A percentile compares a stretch with the other conserved stretches of the same genome.
These are phyloP conservation scores for Myiothlypis coronata DNA, from an alignment of 2,797 vertebrate species.

Conservation along the genomic window DNA sequence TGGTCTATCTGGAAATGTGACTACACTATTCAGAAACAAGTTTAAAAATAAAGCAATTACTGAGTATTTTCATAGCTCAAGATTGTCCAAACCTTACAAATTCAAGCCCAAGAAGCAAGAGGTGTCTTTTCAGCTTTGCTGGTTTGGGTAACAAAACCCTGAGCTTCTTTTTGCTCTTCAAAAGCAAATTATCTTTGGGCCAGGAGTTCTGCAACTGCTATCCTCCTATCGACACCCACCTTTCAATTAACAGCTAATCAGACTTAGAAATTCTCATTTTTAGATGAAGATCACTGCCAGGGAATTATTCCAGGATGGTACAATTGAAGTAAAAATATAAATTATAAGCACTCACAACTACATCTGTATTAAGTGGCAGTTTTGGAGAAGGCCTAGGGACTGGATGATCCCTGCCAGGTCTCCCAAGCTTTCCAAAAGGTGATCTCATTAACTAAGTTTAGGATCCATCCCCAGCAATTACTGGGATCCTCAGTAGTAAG, in stretches of 20 bases:
- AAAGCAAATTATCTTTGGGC: neutral
- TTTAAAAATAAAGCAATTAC: neutral
- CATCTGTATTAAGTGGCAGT: neutral
- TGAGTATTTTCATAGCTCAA: neutral
- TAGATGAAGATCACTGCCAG: neutral
- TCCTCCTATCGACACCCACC: neutral
- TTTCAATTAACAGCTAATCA: neutral
- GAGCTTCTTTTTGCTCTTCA: neutral
- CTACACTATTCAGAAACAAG: neutral
- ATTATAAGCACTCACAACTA: neutral
- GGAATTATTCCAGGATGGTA: neutral
- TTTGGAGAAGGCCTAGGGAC: neutral
- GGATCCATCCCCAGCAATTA: neutral
- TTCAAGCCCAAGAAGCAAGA: neutral
- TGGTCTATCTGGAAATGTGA: neutral
- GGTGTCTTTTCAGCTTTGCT: neutral
- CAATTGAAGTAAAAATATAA: neutral
- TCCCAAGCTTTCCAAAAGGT: neutral
- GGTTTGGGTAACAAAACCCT: neutral
- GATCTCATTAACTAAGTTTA: neutral
- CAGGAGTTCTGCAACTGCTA: neutral
- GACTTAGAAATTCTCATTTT: neutral
- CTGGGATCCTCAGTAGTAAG: neutral
- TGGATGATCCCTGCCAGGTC: fast-evolving
- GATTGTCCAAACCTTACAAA: neutral